phyloP scores from a whole-genome alignment of 2,113 vertebrate species.

The Capreolus pygargus region DNA sequence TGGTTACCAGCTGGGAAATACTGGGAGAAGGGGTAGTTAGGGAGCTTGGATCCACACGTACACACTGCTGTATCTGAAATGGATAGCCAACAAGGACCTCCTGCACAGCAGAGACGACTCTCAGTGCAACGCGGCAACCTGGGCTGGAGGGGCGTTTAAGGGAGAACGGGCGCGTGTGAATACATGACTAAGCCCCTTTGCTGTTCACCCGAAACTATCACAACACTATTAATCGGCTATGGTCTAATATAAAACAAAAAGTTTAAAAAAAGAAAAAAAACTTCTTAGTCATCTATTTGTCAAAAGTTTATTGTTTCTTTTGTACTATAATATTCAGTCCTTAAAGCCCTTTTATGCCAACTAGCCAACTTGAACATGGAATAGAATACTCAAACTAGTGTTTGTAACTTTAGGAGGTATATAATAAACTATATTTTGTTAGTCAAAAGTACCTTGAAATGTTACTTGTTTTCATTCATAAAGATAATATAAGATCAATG shows the following conservation, averaged over 20 bases:
- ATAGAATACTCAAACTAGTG: not conserved
- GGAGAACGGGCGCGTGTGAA: not conserved
- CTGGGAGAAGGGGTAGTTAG: not conserved
- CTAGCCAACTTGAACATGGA: not conserved
- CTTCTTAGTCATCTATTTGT: not conserved
- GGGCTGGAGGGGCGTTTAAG: not conserved
- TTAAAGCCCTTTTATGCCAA: not conserved
- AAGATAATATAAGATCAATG: not conserved
- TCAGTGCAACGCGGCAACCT: not conserved
- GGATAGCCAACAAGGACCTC: not conserved
- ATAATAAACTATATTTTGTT: not conserved
- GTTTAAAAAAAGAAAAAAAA: not conserved
- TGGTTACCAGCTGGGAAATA: not conserved
- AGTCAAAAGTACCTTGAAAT: not conserved
- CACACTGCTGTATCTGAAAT: not conserved
- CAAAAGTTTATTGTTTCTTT: not conserved
- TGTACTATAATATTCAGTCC: not conserved
- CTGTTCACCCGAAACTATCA: not conserved
- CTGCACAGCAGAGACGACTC: not conserved
- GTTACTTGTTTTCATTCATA: not conserved
- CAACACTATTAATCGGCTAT: not conserved
- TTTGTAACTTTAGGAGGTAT: not conserved
- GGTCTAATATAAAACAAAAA: not conserved
- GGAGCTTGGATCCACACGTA: not conserved
- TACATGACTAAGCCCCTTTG: not conserved